Percentiles rank a stretch among this genome's conserved stretches.
phyloP scores from a whole-genome alignment of 2,797 vertebrate species.

The Orestias chungarensis region DNA sequence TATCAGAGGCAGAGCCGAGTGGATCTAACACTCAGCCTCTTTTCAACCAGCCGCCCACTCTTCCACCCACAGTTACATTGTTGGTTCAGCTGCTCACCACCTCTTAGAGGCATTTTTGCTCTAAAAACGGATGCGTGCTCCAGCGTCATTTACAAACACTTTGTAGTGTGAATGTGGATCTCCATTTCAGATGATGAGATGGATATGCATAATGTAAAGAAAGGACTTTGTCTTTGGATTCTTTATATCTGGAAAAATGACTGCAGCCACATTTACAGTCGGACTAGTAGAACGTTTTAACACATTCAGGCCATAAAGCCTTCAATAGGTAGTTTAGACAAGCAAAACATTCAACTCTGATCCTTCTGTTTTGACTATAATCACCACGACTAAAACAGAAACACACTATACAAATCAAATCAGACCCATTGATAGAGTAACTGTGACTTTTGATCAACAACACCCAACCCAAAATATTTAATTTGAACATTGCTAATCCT shows the following conservation, averaged over 20 bases:
- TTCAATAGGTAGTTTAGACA: constrained; percentile 2
- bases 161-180: constrained; percentile 2
- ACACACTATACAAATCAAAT: not conserved
- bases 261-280: not conserved
- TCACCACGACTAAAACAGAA: not conserved
- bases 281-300: constrained; percentile 3
- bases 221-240: not conserved
- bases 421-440: not conserved
- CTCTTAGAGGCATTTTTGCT: constrained; percentile 50
- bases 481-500: not conserved
- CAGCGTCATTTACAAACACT: constrained; percentile 25
- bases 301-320: constrained; percentile 9
- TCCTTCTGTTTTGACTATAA: not conserved
- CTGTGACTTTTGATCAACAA: not conserved
- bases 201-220: not conserved
- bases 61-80: constrained; percentile 60
- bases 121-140: constrained; percentile 42
- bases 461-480: not conserved
- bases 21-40: constrained; percentile 56
- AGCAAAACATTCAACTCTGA: not conserved
- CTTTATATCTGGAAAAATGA: not conserved
- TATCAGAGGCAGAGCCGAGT: constrained; percentile 52
- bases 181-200: constrained; percentile 4
- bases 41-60: constrained; percentile 65
- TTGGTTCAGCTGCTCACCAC: constrained; percentile 52